Base-by-base conservation (phyloP, 2,113 vertebrate species). In the Zingel zingel region DNA sequence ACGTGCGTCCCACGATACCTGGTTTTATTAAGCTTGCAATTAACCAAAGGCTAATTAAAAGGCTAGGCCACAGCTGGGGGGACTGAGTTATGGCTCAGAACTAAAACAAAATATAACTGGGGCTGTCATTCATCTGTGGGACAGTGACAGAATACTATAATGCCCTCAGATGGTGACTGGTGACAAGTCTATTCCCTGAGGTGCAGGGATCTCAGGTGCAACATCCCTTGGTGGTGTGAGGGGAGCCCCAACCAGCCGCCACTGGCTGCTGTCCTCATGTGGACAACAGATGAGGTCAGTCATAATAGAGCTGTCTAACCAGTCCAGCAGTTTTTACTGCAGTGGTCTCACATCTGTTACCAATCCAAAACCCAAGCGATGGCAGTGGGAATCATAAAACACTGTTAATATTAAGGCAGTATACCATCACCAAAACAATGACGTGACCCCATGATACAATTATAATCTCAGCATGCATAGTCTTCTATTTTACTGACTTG, bases 41-140 rank as follows among this genome's bases (percentile, higher is more conserved):
- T 94, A 95, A 91, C 87, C 85, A 92, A 75, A 68, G 82, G 86
- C 93, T 94, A 94, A 95, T 94, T 95, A 93, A 91, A 89, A 88
- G 80, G 64, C 75, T 80, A 67, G 80, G 86, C 69, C 87, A 76
- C 94, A 94, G 92, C 94, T 95, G 94, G 74, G 69, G 75, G 86
- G 89, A 78, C 65, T 39, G 70, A 27, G 76, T 58, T 56, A 75
- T 62, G 82, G 72, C 73, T 81, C 75, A 65, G 78, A 81, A 85
- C 43, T 53, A 67, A 89, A 82, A 89, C 88, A 85, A 69, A 84
- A 78, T 78, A 73, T 68, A 89, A 86, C 68, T 27, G 82, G 74
- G 50, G 50, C 79, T 78, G 83, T 83, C 76, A 81, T 75, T 89
- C 68, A 90, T 86, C 83, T 33, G 54, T 18, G n/a, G 63, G 45